Percentiles rank a stretch among this genome's conserved stretches.
Evolutionary conservation across 2,888 invertebrate genomes (phyloP).

Genomic region (Coenonympha glycerion): DNA sequence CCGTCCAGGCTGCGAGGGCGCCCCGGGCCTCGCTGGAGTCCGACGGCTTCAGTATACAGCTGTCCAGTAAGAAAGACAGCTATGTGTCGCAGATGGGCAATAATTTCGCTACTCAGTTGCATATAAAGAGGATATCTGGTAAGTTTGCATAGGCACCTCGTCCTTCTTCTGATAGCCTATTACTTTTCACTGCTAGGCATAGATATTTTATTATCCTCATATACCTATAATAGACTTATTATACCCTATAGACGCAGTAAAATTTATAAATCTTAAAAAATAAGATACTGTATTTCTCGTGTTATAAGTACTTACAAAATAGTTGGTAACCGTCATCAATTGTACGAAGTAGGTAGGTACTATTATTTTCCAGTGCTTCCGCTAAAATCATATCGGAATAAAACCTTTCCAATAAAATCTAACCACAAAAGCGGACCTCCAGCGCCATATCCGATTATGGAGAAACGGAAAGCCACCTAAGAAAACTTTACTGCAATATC

Average conservation of each 20-base stretch:
- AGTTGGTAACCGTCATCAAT: background rate
- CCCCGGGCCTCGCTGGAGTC: conserved; percentile 69
- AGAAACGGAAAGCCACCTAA: background rate
- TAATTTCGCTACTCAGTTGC: conserved; percentile 70
- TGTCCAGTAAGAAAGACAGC: conserved; percentile 71
- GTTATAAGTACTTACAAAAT: too few relatives aligned
- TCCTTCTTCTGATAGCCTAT: too few relatives aligned
- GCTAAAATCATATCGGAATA: background rate
- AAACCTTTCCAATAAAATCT: conserved; percentile 2
- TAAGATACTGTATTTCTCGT: too few relatives aligned
- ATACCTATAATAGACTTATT: too few relatives aligned
- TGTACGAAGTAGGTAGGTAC: background rate
- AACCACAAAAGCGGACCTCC: background rate
- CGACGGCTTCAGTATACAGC: conserved; percentile 70
- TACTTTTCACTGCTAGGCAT: background rate
- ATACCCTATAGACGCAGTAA: too few relatives aligned
- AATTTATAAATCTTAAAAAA: too few relatives aligned
- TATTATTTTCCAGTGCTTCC: background rate
- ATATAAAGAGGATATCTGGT: conserved; percentile 73
- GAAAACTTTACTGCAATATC: conserved; percentile 6
- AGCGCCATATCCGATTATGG: conserved; percentile 5
- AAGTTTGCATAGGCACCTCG: conserved; percentile 34
- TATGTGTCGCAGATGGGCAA: conserved; percentile 75
- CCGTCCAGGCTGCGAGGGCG: conserved; percentile 63
- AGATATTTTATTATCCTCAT: too few relatives aligned